Base-by-base conservation (phyloP, 2,888 invertebrate genomes). In the Lamellibrachia columna region DNA sequence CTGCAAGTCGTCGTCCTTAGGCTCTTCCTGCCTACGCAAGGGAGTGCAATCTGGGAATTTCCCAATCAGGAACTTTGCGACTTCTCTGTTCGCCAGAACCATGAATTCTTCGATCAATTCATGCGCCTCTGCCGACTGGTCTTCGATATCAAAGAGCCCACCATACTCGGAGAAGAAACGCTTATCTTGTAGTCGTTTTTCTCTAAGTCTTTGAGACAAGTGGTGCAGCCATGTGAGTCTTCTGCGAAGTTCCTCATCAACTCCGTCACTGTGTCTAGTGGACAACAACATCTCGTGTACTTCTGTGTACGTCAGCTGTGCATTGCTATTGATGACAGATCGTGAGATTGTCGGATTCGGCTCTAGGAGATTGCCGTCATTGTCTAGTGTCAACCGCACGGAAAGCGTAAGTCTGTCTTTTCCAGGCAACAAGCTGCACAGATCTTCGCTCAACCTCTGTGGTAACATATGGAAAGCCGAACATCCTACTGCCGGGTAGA, bases 401-500 rank as follows among this genome's bases (percentile, higher is more conserved):
- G 99, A 99, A 96, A 99, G 98, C 0, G 98, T 97, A 58, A 98
- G 95, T 22, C 97, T 94, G 93, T 97, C 97, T 28, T 96, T 95
- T 93, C 96, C 96, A n/a, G 97, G 96, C 93, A 96, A 96, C 92
- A 97, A 95, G 94, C 97, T 97, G 94, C 97, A 97, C 90, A 97
- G 93, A 93, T 97, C 95, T 93, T 97, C 97, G 96, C 99, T 98
- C n/a, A 99, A 97, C 92, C 98, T 97, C 94, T 98, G 97, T 0
- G 99, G 99, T 94, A 99, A 97, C 99, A 99, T 99, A 94, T 99
- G 99, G 95, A 98, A 98, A 28, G 92, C 98, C 11, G 93, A 92
- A 1, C 98, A 97, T 97, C 93, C 93, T 75, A 75, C 22, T 4
- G 94, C 93, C 7, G 95, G 95, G 93, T 94, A 94, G 53, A 95